phyloP scores from a whole-genome alignment of 2,113 vertebrate species.

The Micronycteris hirsuta region DNA sequence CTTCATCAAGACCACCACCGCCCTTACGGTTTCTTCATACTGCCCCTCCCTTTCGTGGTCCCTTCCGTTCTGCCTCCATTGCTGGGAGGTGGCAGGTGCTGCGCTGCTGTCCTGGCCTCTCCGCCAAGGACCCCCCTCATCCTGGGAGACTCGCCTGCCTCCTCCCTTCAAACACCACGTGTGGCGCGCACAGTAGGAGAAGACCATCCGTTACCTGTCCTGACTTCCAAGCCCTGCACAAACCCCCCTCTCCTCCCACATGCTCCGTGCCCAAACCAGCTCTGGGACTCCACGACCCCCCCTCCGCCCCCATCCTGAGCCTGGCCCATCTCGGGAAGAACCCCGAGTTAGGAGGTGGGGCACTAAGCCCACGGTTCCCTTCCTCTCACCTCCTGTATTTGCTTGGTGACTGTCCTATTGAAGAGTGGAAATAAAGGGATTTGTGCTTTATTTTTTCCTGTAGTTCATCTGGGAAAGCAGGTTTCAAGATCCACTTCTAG shows the following conservation, averaged over 20 bases:
- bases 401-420: background rate
- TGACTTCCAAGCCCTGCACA: background rate
- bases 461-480: background rate
- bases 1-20: background rate
- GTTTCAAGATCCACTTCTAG: background rate
- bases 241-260: no score
- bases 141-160: no score
- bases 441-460: background rate
- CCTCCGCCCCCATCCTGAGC: background rate
- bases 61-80: fast-evolving
- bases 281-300: no score
- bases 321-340: background rate
- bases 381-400: no score
- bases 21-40: background rate
- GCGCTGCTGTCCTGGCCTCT: fast-evolving
- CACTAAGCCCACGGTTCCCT: background rate
- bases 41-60: no score
- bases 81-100: fast-evolving
- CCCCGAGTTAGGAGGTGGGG: background rate
- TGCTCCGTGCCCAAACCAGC: background rate
- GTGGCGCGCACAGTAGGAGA: fast-evolving
- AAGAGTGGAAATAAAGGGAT: background rate
- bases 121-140: fast-evolving
- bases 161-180: background rate
- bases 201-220: fast-evolving